A percentile compares a stretch with the other conserved stretches of the same genome.
phyloP scores from a whole-genome alignment of 2,888 invertebrate species.

The Hypsopygia costalis region DNA sequence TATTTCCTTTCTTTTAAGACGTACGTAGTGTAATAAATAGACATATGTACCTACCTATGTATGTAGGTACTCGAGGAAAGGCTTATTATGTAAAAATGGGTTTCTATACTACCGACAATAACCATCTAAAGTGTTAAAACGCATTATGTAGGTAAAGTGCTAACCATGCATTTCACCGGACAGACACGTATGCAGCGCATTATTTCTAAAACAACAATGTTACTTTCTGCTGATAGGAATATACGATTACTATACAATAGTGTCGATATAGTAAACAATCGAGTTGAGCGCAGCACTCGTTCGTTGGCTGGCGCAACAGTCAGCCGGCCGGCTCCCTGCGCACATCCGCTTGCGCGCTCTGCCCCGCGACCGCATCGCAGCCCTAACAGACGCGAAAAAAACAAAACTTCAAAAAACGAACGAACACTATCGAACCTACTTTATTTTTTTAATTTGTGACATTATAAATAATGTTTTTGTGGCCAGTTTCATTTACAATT shows the following conservation, averaged over 20 bases:
- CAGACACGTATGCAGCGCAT: not conserved
- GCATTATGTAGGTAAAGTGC: not conserved
- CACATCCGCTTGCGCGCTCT: constrained; percentile 76
- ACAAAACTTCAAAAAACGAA: constrained; percentile 15
- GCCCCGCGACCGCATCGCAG: constrained; percentile 52
- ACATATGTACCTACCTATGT: no score
- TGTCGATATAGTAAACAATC: constrained; percentile 49
- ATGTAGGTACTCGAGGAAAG: no score
- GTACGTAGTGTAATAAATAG: no score
- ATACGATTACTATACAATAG: constrained; percentile 16
- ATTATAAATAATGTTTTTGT: not conserved
- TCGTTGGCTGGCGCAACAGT: constrained; percentile 51
- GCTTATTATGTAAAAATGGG: no score
- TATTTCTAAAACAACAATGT: not conserved
- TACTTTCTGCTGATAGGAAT: not conserved
- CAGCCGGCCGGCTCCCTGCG: constrained; percentile 61
- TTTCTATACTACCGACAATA: no score
- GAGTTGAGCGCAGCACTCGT: constrained; percentile 55
- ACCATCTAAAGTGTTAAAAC: not conserved
- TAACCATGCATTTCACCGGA: constrained; percentile 1
- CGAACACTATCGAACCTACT: not conserved
- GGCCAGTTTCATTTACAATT: constrained; percentile 2
- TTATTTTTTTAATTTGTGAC: not conserved
- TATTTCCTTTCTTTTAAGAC: no score
- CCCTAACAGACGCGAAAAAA: constrained; percentile 29